Evolutionary conservation across 2,797 vertebrate genomes (phyloP).

Genomic region (Harpagifer antarcticus): DNA sequence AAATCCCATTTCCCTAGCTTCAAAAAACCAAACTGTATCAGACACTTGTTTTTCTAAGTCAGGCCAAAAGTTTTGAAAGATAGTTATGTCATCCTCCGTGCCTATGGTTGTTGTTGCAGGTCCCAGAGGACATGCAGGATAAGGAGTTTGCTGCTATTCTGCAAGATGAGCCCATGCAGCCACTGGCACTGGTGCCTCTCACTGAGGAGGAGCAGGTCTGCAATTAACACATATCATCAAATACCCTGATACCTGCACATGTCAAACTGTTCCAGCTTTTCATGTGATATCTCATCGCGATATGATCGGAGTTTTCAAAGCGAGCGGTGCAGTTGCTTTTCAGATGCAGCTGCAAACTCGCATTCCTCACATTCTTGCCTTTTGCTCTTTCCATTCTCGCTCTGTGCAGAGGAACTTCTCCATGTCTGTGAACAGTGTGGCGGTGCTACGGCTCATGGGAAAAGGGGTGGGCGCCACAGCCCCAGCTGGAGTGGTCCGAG

Average conservation of each 20-base stretch:
- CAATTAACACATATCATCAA: conserved; percentile 1
- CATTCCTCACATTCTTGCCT: conserved; percentile 73
- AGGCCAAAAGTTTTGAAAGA: background rate
- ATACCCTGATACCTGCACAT: conserved; percentile 23
- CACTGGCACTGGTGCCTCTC: conserved; percentile 91
- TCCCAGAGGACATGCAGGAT: conserved; percentile 95
- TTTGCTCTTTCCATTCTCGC: conserved; percentile 55
- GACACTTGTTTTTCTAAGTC: conserved; percentile 4
- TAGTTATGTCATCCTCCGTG: background rate
- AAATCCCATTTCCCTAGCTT: background rate
- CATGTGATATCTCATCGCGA: background rate
- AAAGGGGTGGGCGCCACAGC: conserved; percentile 87
- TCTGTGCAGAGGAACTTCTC: conserved; percentile 93
- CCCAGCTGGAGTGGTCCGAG: conserved; percentile 86
- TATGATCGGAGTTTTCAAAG: background rate
- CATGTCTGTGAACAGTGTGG: conserved; percentile 96
- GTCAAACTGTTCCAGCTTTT: background rate
- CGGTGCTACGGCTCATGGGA: conserved; percentile 95
- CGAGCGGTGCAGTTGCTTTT: conserved; percentile 39
- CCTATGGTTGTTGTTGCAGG: conserved; percentile 73
- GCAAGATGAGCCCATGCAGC: conserved; percentile 93
- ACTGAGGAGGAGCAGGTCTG: conserved; percentile 95
- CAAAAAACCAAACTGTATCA: background rate
- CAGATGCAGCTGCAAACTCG: conserved; percentile 49
- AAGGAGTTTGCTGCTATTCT: conserved; percentile 94